Conservation (phyloP, 2,113 vertebrate genomes). For the Haemorhous mexicanus region DNA sequence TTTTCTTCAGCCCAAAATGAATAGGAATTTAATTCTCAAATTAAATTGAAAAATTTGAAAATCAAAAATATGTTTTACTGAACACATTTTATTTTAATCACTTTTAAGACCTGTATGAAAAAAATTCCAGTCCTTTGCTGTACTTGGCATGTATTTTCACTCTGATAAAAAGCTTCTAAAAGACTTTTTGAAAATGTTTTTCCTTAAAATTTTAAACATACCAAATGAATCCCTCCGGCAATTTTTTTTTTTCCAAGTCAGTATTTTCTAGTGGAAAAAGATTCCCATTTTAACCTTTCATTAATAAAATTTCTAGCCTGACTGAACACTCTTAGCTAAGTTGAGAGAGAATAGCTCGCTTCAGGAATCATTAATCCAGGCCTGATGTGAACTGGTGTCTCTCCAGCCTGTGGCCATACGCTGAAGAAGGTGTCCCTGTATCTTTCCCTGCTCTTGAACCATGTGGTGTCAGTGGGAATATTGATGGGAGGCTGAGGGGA, state of each 20-base stretch:
- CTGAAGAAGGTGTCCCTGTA: background rate
- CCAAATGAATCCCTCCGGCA: background rate
- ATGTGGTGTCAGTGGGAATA: accelerated
- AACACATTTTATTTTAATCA: constrained; percentile 10
- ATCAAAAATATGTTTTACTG: constrained; percentile 3
- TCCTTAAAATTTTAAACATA: background rate
- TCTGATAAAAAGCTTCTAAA: background rate
- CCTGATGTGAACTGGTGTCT: background rate
- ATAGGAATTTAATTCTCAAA: constrained; percentile 56
- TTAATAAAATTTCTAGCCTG: background rate
- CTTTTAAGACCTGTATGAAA: background rate
- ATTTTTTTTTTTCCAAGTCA: background rate
- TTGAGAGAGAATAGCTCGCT: background rate
- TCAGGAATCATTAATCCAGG: background rate
- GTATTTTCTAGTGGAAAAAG: background rate
- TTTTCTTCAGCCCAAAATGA: constrained; percentile 15
- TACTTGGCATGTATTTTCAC: background rate
- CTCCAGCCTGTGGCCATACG: background rate
- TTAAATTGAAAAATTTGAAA: constrained; percentile 48
- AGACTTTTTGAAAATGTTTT: background rate
- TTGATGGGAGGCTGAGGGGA: no score
- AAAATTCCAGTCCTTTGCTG: background rate
- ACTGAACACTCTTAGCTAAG: background rate
- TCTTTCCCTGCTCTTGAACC: background rate
- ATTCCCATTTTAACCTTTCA: background rate